Base-by-base conservation (phyloP, 2,888 invertebrate species). In the Epistrophe grossulariae region DNA sequence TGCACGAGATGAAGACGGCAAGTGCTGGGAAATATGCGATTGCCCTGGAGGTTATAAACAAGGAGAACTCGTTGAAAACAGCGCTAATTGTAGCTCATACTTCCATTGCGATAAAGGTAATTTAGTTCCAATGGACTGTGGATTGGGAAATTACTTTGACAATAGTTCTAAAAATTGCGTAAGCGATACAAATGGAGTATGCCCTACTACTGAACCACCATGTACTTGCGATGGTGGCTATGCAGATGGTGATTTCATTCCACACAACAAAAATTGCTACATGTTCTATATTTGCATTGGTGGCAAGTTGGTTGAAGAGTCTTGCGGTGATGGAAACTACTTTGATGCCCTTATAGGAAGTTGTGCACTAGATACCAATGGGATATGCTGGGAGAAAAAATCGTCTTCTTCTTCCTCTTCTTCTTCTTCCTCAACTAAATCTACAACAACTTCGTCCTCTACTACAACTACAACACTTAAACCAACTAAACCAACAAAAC, bases 311-410 rank as follows among this genome's bases (percentile, higher is more conserved):
- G 24, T 89, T 1, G 83, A 89, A 13, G 74, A 89, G 4, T 64
- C 84, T 19, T 91, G 91, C 38, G 90, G 90, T 1, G 43, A 60
- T 4, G 91, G 91, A 35, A 90, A 91, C 38, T 62, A 89, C 4
- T 91, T 91, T 50, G 83, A 90, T 66, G 83, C 59, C 5, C 45
- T 62, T 11, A 71, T 80, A 0, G 71, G 82, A 2, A 60, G 60
- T 8, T 91, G 91, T 62, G 89, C 83, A 15, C 74, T 74, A 1
- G 92, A 91, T 45, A 87, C 64, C 5, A 55, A 79, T 6, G 79
- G 74, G 1, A 17, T 31, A 11, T 84, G 80, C 43, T 66, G 38
- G 80, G 17, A 7, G 5, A 11, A 4, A 2, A 60, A 17, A 4
- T 52, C 1, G 1, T 24, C 24, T 24, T 24, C 24, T 3, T 28